These are phyloP conservation scores for Hanleya hanleyi DNA, from an alignment of 2,888 invertebrate species.

Conservation along the genomic window DNA sequence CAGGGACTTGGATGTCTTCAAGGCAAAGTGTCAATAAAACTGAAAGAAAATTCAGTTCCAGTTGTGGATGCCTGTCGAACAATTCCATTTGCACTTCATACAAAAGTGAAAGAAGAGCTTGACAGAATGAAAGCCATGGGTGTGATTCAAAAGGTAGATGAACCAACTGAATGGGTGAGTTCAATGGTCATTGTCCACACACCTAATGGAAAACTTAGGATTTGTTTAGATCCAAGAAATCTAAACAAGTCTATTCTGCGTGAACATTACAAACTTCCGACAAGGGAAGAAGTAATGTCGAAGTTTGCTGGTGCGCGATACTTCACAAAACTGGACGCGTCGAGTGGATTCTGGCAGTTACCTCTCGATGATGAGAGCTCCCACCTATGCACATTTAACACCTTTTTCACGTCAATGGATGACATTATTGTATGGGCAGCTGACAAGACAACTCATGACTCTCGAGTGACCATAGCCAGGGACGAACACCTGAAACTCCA, in stretches of 20 bases:
- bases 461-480: neutral
- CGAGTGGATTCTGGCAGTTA: constrained; percentile 40
- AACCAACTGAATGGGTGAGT: constrained; percentile 48
- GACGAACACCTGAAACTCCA: constrained; percentile 17
- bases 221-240: constrained; percentile 44
- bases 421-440: constrained; percentile 8
- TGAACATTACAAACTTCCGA: constrained; percentile 41
- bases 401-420: constrained; percentile 24
- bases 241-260: constrained; percentile 39
- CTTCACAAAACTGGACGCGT: constrained; percentile 40
- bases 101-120: constrained; percentile 37
- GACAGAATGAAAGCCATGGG: constrained; percentile 25
- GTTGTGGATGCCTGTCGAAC: constrained; percentile 38
- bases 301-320: constrained; percentile 28
- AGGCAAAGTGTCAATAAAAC: constrained; percentile 29
- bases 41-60: constrained; percentile 31
- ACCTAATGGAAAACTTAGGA: constrained; percentile 38
- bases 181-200: constrained; percentile 36
- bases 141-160: constrained; percentile 37
- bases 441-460: constrained; percentile 8
- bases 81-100: constrained; percentile 32
- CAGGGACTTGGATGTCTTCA: constrained; percentile 39
- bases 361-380: constrained; percentile 22
- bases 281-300: constrained; percentile 40
- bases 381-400: constrained; percentile 31